Base-by-base conservation (phyloP, 2,113 vertebrate species). In the Phylloscopus trochiloides region DNA sequence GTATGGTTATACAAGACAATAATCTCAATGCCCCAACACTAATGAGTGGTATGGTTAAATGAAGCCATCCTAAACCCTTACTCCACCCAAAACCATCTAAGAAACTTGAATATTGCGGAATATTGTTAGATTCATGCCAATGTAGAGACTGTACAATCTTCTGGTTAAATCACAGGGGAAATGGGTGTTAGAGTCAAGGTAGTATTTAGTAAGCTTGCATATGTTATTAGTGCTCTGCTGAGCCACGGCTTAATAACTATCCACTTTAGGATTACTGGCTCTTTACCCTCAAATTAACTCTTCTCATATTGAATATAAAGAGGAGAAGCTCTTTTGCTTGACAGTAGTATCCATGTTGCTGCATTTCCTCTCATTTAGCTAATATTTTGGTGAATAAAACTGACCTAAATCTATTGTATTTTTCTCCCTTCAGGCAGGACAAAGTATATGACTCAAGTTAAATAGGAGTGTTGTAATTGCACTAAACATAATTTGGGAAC, bases 241-340 rank as follows among this genome's bases (percentile, higher is more conserved):
- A 93, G 54, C 43, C 78, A 83, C 0, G 0, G 21, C n/a, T 88
- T 97, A 94, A 63, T 86, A 85, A 94, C 42, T 61, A 93, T 21
- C 51, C 78, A 80, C 48, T 20, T 86, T 70, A 71, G 21, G n/a
- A 67, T 29, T 90, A 36, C n/a, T 86, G 54, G 50, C 28, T 36
- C 24, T 93, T 68, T 77, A 90, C 45, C 34, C 38, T 90, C 40
- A 85, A 90, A 91, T 96, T 96, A 92, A 47, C 18, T 92, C 24
- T 32, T 79, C 73, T 95, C 78, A 73, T 66, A 85, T 50, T 47
- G 47, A 31, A 62, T 67, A 24, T 36, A 92, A 94, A 75, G 40
- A 86, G 22, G 34, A 74, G 31, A 22, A 73, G 17, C 3, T 76
- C 20, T 92, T 91, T 85, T 78, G 12, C 26, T 59, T 86, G 47